Base-by-base conservation (phyloP, 2,888 invertebrate genomes). In the Scrobipalpa costella region DNA sequence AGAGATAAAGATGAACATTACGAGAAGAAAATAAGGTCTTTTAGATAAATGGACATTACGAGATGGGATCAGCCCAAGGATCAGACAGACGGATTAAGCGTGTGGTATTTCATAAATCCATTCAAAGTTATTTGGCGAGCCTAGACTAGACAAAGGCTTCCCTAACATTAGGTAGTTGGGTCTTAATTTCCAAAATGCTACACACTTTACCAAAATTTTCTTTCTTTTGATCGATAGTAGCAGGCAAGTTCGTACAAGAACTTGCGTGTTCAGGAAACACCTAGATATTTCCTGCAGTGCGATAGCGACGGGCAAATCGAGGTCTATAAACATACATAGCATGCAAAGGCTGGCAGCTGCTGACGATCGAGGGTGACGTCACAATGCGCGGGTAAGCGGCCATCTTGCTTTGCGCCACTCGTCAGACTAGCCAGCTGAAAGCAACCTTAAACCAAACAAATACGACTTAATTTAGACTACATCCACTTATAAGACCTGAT, bases 221-320 rank as follows among this genome's bases (percentile, higher is more conserved):
- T 44, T 0, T 7, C 15, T 52, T 13, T 21, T 21, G 21, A 49
- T 17, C 19, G 17, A 21, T 21, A 21, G 8, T 21, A 1, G 5
- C 19, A 52, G 21, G 13, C 7, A 52, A 8, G 34, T 34, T 21
- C n/a, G 8, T 15, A 21, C 6, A 44, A 13, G 47, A 33, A 49
- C 34, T 1, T 61, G 49, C 33, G 13, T 8, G 13, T 34, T 34
- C 17, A 47, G 61, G 61, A 61, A 61, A 49, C 47, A 61, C 55
- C 34, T 55, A 59, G 49, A 27, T 49, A 50, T 61, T 61, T 50
- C 50, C 50, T 33, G 61, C 50, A 60, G n/a, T 33, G 33, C 55
- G n/a, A 55, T 17, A 33, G 33, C 55, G 3, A 34, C 1, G 8
- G 6, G 44, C 44, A 6, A 40, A 49, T 60, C 47, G 50, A 61